Percentiles rank a stretch among this genome's conserved stretches.
Conservation (phyloP, 1,140 invertebrate species). For the Eriosoma lanigerum region DNA sequence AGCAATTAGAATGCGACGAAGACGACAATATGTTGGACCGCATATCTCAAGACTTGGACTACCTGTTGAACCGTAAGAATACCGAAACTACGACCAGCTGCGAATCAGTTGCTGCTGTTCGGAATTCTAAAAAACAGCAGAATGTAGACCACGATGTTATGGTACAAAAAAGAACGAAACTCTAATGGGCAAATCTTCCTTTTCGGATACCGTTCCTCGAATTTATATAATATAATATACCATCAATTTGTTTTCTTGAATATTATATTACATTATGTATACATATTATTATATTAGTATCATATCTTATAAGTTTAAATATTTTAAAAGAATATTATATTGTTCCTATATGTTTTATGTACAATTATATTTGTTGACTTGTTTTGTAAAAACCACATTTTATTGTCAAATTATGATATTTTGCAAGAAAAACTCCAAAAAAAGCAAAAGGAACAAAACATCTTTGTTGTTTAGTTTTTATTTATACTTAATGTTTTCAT, state of each 20-base stretch:
- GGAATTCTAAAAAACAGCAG: background rate
- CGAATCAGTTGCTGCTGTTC: background rate
- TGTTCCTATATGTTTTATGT: background rate
- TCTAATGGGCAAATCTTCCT: background rate
- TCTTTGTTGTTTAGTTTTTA: background rate
- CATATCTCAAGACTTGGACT: slow-evolving; percentile 74
- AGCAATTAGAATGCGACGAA: slow-evolving; percentile 52
- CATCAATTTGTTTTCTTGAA: background rate
- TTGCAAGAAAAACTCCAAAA: no score
- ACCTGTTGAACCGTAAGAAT: slow-evolving; percentile 67
- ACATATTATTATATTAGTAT: background rate
- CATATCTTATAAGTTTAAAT: background rate
- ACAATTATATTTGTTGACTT: background rate
- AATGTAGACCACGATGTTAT: background rate
- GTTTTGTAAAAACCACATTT: background rate
- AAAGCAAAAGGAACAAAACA: no score
- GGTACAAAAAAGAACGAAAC: background rate
- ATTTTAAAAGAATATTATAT: background rate
- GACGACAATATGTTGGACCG: slow-evolving; percentile 67
- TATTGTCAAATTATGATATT: background rate
- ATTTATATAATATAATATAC: background rate
- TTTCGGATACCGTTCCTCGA: background rate
- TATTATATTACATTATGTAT: background rate
- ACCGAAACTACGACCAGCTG: background rate
- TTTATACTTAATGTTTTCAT: background rate